Evolutionary conservation across 2,888 invertebrate genomes (phyloP), one percentile per base, ranked within the genome.

Genomic region (Caradrina clavipalpis): DNA sequence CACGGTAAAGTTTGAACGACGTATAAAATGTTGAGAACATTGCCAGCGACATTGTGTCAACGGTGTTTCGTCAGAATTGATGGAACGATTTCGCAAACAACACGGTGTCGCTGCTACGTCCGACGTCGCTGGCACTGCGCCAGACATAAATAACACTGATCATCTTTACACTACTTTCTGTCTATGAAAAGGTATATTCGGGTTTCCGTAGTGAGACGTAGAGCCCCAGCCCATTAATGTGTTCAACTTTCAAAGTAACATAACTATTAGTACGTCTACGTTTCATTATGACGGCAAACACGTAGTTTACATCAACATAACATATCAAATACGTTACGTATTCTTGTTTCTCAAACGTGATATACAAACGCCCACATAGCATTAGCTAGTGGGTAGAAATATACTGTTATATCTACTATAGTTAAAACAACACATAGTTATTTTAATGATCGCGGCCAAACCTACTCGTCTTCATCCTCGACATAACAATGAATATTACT

Each of bases 111-210:
- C 56, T 63, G 69, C 75, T 80, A 76, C 78, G 71, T 81, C 82
- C 75, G 74, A 73, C 76, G 74, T 39, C 53, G 76, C 83, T 93
- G 93, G 92, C 92, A 67, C 54, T 1, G 45, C 71, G 92, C 92
- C 93, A 93, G 82, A 76, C 81, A 77, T 83, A 85, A 87, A 86
- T 86, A 84, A 85, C 84, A 86, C 88, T 80, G 85, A 86, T 87
- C 87, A 86, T 85, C 83, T 83, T 86, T 78, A 76, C 69, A 73
- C 81, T 76, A 77, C 78, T 75, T 77, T 74, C 73, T 62, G 68
- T 67, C 68, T 67, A 75, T 53, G 45, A 53, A 50, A 58, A 54
- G 49, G 49, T 63, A 35, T 63, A 73, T 78, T 72, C 50, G 11
- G 35, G 22, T 56, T 60, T 76, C 26, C 51, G 39, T 62, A 55